Conservation (phyloP, 2,113 vertebrate species). For the Percopsis transmontana region DNA sequence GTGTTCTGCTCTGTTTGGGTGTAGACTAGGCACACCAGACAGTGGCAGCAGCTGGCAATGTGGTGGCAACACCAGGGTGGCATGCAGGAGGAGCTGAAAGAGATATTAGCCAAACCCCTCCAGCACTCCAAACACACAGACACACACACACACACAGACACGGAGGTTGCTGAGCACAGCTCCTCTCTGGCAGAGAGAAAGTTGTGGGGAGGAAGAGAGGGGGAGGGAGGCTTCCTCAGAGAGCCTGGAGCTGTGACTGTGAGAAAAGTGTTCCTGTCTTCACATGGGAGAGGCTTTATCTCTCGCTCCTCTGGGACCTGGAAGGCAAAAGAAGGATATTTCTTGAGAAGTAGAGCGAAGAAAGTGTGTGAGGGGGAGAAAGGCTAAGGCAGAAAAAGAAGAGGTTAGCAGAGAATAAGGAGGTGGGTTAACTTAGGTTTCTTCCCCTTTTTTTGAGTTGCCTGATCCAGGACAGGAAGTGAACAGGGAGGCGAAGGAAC, state of each 20-base stretch:
- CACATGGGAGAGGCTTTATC: slow-evolving; percentile 72
- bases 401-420: slow-evolving; percentile 8
- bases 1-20: neutral
- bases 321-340: slow-evolving; percentile 67
- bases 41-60: neutral
- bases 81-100: slow-evolving; percentile 10
- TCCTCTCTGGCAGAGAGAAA: slow-evolving; percentile 40
- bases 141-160: slow-evolving; percentile 11
- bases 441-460: slow-evolving; percentile 17
- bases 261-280: slow-evolving; percentile 66
- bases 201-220: slow-evolving; percentile 32
- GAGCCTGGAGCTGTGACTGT: slow-evolving; percentile 63
- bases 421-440: slow-evolving; percentile 24
- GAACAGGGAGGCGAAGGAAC: slow-evolving; percentile 27
- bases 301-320: slow-evolving; percentile 65
- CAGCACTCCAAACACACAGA: neutral
- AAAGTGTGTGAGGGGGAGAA: slow-evolving; percentile 20
- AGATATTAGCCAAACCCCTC: slow-evolving; percentile 11
- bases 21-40: neutral
- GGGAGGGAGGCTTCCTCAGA: slow-evolving; percentile 51
- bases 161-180: slow-evolving; percentile 44
- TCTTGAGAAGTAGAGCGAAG: slow-evolving; percentile 62
- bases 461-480: slow-evolving; percentile 22
- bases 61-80: neutral
- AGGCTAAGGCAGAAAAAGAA: neutral